These are phyloP conservation scores for Diuraphis noxia DNA, from an alignment of 1,140 invertebrate species.

Conservation along the genomic window DNA sequence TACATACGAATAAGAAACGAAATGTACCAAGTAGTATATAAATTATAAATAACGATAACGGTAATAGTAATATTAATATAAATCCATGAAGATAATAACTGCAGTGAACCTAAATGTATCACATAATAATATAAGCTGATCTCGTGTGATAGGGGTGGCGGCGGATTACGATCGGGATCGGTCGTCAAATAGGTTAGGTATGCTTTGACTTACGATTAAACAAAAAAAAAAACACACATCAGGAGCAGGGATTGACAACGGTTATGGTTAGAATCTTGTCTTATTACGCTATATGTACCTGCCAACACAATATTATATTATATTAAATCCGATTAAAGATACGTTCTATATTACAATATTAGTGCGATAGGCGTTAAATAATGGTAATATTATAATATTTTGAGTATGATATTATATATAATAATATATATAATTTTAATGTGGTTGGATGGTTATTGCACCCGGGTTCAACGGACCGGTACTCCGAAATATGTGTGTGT, in stretches of 20 bases:
- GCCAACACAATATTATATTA: not conserved
- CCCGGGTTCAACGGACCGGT: slow-evolving; percentile 44
- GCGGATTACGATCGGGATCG: not conserved
- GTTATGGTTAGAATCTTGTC: not conserved
- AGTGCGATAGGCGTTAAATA: not conserved
- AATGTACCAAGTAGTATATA: not conserved
- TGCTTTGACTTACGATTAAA: not conserved
- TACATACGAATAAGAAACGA: not conserved
- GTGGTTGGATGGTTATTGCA: slow-evolving; percentile 35
- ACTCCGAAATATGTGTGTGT: slow-evolving; percentile 20
- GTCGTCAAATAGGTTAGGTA: not conserved
- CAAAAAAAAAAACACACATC: not conserved
- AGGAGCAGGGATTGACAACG: not conserved
- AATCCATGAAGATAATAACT: not conserved
- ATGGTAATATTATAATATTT: slow-evolving; percentile 6
- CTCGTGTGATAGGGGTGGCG: not conserved
- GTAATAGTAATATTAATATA: not conserved
- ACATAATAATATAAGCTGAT: not conserved
- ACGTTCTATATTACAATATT: not conserved
- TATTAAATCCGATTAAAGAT: not conserved
- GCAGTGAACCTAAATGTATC: not conserved
- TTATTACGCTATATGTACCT: not conserved
- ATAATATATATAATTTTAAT: not conserved
- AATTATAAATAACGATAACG: not conserved
- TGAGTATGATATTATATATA: not conserved